Percentiles rank a stretch among this genome's conserved stretches.
Conservation (phyloP, 2,888 invertebrate genomes). For the Tipula unca region DNA sequence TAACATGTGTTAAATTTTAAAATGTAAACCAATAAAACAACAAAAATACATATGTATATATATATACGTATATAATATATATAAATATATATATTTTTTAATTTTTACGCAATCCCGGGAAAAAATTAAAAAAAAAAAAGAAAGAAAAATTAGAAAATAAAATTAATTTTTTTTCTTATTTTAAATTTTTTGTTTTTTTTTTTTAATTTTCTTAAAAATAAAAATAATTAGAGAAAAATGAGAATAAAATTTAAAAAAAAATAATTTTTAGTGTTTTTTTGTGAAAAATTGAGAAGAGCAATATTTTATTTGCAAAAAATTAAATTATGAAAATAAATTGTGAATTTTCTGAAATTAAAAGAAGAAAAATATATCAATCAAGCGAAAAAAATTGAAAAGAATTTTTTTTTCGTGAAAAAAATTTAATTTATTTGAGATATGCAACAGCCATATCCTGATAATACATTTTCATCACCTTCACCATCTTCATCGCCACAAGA, state of each 20-base stretch:
- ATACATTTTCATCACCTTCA: constrained; percentile 17
- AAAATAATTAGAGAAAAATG: neutral
- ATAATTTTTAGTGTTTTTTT: neutral
- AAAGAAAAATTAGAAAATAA: neutral
- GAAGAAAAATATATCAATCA: constrained; percentile 4
- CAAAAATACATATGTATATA: constrained; percentile 1
- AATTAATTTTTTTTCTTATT: neutral
- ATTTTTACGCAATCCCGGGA: constrained; percentile 18
- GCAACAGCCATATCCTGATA: constrained; percentile 9
- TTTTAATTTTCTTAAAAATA: neutral
- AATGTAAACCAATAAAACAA: neutral
- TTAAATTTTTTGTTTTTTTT: neutral
- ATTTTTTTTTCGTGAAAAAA: neutral
- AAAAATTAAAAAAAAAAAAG: neutral
- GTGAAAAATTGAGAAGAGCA: neutral
- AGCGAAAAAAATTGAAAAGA: neutral
- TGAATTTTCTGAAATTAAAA: neutral
- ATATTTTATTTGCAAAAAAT: neutral
- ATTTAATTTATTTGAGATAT: constrained; percentile 14
- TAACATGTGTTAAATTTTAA: neutral
- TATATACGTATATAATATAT: too few relatives aligned
- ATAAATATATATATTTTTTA: neutral
- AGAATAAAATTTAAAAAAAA: neutral
- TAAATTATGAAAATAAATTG: constrained; percentile 14
- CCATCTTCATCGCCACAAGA: neutral